These are phyloP conservation scores for Amphilophus citrinellus DNA, from an alignment of 2,113 vertebrate genomes.

Conservation along the genomic window DNA sequence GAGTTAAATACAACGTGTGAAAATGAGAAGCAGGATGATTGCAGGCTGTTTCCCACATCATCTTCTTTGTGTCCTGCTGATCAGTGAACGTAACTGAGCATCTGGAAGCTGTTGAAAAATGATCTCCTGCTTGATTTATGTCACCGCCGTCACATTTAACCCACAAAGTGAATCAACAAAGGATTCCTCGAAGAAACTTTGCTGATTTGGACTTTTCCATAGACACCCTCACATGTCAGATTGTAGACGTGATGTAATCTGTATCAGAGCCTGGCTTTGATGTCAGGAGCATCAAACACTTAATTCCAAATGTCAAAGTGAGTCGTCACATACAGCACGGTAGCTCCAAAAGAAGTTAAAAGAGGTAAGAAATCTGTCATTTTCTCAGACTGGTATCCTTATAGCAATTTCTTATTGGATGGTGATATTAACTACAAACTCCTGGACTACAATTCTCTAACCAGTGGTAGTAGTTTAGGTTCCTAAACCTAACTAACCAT, in stretches of 20 bases:
- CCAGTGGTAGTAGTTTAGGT: no score
- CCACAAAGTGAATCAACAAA: background rate
- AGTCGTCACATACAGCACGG: background rate
- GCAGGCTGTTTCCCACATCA: background rate
- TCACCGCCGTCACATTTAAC: background rate
- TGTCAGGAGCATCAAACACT: background rate
- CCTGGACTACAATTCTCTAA: no score
- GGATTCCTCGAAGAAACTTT: background rate
- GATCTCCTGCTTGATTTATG: background rate
- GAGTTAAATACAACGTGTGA: slow-evolving; percentile 4
- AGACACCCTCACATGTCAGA: slow-evolving; percentile 1
- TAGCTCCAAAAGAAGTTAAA: background rate
- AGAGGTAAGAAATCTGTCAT: background rate
- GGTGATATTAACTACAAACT: no score
- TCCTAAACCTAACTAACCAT: background rate
- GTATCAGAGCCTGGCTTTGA: background rate
- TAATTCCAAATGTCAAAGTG: background rate
- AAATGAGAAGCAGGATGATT: background rate
- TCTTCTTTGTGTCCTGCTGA: background rate
- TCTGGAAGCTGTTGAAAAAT: background rate
- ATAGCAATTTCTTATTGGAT: no score
- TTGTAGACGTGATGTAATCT: background rate
- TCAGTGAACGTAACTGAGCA: background rate
- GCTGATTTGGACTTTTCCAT: background rate
- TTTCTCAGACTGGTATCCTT: background rate